Percentiles rank a stretch among this genome's conserved stretches.
Evolutionary conservation across 2,113 vertebrate genomes (phyloP).

Genomic region (Mugil cephalus): DNA sequence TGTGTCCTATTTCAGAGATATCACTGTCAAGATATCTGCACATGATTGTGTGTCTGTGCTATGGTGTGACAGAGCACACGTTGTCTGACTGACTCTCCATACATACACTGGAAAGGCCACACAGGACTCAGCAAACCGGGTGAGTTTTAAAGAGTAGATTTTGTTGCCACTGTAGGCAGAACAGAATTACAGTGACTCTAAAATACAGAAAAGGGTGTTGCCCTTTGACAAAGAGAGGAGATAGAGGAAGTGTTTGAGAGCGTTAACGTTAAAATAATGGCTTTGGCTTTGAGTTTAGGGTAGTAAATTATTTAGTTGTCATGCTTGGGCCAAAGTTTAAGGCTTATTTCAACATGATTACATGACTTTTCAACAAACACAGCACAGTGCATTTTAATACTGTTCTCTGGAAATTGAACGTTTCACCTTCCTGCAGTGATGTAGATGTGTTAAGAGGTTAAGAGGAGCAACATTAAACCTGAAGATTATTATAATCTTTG

Average conservation of each 20-base stretch:
- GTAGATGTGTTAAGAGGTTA: too few relatives aligned
- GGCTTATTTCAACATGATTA: background rate
- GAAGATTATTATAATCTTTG: too few relatives aligned
- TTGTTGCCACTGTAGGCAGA: background rate
- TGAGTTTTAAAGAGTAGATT: background rate
- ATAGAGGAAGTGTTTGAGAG: background rate
- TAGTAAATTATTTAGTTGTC: background rate
- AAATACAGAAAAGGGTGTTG: background rate
- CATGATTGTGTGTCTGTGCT: constrained; percentile 12
- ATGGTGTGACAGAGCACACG: background rate
- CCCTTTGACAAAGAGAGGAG: background rate
- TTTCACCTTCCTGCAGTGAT: too few relatives aligned
- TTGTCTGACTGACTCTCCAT: too few relatives aligned
- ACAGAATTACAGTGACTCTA: background rate
- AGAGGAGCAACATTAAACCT: too few relatives aligned
- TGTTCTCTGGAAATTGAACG: too few relatives aligned
- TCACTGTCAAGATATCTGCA: constrained; percentile 48
- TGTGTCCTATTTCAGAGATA: constrained; percentile 71
- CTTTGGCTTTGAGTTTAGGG: background rate
- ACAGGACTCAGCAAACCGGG: too few relatives aligned
- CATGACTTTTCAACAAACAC: background rate
- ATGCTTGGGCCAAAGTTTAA: background rate
- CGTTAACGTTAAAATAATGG: background rate
- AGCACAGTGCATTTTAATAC: too few relatives aligned
- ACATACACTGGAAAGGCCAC: too few relatives aligned